Percentiles rank a stretch among this genome's conserved stretches.
phyloP scores from a whole-genome alignment of 2,797 vertebrate species.

The Cryptoblepharus egeriae region DNA sequence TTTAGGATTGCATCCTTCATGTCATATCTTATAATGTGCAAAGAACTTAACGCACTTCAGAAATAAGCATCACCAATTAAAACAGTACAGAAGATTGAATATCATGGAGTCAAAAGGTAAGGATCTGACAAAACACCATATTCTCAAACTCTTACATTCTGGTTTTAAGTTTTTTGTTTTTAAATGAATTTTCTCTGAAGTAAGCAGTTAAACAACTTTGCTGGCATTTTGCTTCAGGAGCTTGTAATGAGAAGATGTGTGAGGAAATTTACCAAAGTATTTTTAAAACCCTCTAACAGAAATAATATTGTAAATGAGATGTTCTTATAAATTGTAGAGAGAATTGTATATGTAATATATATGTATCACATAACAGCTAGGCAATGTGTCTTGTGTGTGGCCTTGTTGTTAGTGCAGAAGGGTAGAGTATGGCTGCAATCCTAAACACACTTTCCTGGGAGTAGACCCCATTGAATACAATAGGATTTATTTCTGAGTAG shows the following conservation, averaged over 20 bases:
- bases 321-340: too few species aligned
- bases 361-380: background rate
- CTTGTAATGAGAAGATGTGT: background rate
- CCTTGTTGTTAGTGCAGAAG: background rate
- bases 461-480: too few species aligned
- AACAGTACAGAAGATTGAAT: background rate
- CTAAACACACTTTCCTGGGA: too few species aligned
- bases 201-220: background rate
- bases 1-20: too few species aligned
- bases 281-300: background rate
- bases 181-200: background rate
- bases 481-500: too few species aligned
- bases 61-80: background rate
- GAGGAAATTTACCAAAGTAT: background rate
- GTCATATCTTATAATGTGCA: background rate
- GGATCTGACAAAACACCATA: accelerated
- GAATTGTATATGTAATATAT: too few species aligned
- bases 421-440: too few species aligned
- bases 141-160: accelerated
- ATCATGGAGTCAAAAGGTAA: background rate
- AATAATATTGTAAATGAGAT: background rate
- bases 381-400: too few species aligned
- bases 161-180: too few species aligned
- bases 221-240: background rate
- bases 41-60: background rate